Conservation (phyloP, 2,113 vertebrate genomes). For the Aplodontia rufa region DNA sequence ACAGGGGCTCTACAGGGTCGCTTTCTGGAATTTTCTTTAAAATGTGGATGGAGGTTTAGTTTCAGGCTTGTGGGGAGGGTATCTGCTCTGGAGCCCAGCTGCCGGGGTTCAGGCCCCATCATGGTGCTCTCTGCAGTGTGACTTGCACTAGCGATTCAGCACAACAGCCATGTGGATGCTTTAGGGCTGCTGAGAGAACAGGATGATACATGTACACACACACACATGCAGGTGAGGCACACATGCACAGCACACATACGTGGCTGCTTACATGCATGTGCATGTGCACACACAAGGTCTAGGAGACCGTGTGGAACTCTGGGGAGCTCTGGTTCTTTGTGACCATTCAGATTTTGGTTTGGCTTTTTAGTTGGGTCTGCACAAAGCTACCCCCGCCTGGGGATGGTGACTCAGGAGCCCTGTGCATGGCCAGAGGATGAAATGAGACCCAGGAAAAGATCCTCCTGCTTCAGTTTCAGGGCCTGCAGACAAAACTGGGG, state of each 20-base stretch:
- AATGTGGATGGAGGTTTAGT: neutral
- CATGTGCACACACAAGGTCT: accelerated
- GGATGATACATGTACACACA: no score
- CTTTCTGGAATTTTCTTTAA: neutral
- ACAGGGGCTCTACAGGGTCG: accelerated
- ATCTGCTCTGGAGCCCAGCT: accelerated
- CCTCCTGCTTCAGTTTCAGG: neutral
- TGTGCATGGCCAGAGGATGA: neutral
- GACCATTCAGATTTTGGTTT: accelerated
- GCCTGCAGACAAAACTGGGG: neutral
- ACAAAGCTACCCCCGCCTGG: accelerated
- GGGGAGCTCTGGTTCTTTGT: no score
- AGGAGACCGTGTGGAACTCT: accelerated
- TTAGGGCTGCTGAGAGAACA: neutral
- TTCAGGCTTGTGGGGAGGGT: neutral
- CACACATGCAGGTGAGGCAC: accelerated
- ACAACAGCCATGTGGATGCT: accelerated
- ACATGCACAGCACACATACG: accelerated
- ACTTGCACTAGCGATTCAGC: accelerated
- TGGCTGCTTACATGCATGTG: accelerated
- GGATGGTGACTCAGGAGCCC: accelerated
- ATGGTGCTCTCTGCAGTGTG: accelerated
- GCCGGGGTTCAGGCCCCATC: accelerated
- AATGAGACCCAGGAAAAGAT: neutral
- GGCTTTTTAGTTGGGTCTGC: neutral